A percentile compares a stretch with the other conserved stretches of the same genome.
Evolutionary conservation across 2,113 vertebrate genomes (phyloP).

Genomic region (Corvus cornix): DNA sequence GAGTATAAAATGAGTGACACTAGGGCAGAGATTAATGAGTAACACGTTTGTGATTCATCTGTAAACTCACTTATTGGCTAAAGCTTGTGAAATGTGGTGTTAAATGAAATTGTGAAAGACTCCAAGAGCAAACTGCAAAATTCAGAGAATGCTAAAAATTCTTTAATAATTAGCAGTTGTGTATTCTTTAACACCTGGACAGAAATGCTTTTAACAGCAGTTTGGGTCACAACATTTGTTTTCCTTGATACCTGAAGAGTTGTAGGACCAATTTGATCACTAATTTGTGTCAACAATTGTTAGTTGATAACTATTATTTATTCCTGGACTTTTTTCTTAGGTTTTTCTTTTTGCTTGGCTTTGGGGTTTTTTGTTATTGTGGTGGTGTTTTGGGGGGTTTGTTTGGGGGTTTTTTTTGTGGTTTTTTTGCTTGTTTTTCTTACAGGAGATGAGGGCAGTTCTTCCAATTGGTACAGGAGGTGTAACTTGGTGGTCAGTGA

Average conservation of each 20-base stretch:
- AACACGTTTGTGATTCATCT: background rate
- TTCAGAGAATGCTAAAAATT: background rate
- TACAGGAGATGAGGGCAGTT: background rate
- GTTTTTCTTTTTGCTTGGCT: background rate
- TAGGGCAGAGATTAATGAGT: background rate
- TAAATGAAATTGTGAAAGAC: constrained; percentile 15
- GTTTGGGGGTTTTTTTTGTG: background rate
- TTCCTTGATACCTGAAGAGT: background rate
- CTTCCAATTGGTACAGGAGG: background rate
- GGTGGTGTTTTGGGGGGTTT: background rate
- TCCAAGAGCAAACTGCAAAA: background rate
- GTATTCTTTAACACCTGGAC: background rate
- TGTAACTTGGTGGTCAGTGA: background rate
- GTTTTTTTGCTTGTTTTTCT: background rate
- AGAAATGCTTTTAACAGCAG: background rate
- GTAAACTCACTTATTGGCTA: background rate
- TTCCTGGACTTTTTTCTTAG: background rate
- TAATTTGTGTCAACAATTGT: background rate
- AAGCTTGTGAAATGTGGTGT: background rate
- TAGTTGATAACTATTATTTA: background rate
- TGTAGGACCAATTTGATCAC: background rate
- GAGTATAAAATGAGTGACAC: background rate
- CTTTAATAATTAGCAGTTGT: background rate
- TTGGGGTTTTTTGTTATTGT: background rate
- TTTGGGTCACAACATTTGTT: background rate